phyloP scores from a whole-genome alignment of 2,113 vertebrate species.

The Periophthalmus modestus region DNA sequence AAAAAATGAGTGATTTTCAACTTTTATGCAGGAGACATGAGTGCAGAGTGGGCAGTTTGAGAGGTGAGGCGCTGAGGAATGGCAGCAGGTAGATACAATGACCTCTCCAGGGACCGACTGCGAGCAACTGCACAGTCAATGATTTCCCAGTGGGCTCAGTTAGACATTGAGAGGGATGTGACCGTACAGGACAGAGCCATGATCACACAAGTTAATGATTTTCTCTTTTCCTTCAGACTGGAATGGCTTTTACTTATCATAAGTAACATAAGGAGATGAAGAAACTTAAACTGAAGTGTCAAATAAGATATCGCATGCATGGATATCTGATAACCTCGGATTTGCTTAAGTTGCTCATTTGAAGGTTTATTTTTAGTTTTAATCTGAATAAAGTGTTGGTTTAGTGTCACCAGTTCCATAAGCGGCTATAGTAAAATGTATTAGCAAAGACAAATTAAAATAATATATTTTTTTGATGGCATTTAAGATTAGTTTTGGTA shows the following conservation, averaged over 20 bases:
- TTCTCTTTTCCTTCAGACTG: conserved; percentile 58
- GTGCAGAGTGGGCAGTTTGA: conserved; percentile 60
- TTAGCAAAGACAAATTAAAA: too few species aligned
- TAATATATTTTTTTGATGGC: too few species aligned
- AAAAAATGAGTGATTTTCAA: conserved; percentile 40
- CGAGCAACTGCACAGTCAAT: conserved; percentile 63
- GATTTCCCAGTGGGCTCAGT: conserved; percentile 74
- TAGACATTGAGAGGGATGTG: conserved; percentile 56
- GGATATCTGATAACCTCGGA: conserved; percentile 11
- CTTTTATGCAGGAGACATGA: conserved; percentile 53
- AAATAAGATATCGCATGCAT: conserved; percentile 3
- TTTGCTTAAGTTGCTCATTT: background rate
- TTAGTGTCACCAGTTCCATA: background rate
- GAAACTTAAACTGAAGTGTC: conserved; percentile 32
- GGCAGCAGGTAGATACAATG: conserved; percentile 66
- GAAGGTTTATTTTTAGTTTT: background rate
- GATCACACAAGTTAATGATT: conserved; percentile 74
- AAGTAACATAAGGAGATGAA: conserved; percentile 14
- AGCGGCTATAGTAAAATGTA: too few species aligned
- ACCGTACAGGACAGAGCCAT: conserved; percentile 45
- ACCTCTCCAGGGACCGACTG: conserved; percentile 57
- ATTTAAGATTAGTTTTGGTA: too few species aligned
- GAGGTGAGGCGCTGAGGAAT: conserved; percentile 29
- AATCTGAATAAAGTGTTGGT: background rate
- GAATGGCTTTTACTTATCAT: conserved; percentile 55